A percentile compares a stretch with the other conserved stretches of the same genome.
phyloP scores from a whole-genome alignment of 2,113 vertebrate genomes.

The Megalops atlanticus region DNA sequence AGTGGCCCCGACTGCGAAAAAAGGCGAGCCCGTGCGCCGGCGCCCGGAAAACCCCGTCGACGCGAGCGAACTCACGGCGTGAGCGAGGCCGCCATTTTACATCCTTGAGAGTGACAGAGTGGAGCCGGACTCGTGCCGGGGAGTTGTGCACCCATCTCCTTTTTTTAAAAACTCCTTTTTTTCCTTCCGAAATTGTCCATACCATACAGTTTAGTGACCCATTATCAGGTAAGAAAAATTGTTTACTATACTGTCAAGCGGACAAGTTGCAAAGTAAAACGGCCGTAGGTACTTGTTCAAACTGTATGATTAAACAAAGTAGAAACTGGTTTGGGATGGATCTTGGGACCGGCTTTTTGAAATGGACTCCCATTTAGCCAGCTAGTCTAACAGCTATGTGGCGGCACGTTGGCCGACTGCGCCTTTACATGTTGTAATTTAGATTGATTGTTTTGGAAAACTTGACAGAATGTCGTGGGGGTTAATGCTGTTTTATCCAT shows the following conservation, averaged over 20 bases:
- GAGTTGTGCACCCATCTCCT: conserved; percentile 76
- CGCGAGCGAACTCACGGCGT: conserved; percentile 78
- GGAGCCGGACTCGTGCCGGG: conserved; percentile 84
- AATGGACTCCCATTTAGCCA: conserved; percentile 73
- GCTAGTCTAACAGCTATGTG: too few species aligned
- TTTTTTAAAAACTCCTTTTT: conserved; percentile 65
- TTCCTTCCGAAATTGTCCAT: conserved; percentile 69
- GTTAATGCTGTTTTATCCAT: too few species aligned
- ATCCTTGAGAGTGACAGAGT: conserved; percentile 89
- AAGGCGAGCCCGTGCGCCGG: conserved; percentile 71
- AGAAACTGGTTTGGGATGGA: conserved; percentile 68
- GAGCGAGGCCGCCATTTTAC: conserved; percentile 96
- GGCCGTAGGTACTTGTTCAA: conserved; percentile 42
- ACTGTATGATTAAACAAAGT: conserved; percentile 70
- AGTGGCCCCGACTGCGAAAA: conserved; percentile 43
- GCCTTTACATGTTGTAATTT: conserved; percentile 29
- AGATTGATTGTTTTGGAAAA: not conserved
- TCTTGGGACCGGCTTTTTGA: conserved; percentile 78
- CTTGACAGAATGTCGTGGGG: too few species aligned
- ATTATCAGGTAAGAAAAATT: conserved; percentile 73
- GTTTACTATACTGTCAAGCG: conserved; percentile 47
- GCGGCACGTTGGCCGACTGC: conserved; percentile 71
- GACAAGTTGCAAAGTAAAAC: conserved; percentile 43
- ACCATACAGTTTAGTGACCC: conserved; percentile 66
- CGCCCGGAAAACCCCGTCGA: conserved; percentile 81